Conservation (phyloP, 1,140 invertebrate genomes). For the Drosophila guanche region DNA sequence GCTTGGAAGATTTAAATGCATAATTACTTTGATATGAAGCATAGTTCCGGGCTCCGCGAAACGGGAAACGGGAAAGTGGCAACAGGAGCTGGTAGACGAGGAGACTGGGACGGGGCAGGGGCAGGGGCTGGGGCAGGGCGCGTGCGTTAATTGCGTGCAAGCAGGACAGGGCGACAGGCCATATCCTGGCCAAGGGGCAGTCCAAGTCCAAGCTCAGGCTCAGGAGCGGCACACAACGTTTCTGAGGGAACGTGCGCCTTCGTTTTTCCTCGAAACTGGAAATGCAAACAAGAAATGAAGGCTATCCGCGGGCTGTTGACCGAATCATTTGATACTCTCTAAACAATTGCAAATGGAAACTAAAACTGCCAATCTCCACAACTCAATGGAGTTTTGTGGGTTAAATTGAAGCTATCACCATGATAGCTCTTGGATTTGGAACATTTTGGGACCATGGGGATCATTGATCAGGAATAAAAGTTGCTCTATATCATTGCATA, state of each 20-base stretch:
- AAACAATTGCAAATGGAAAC: too few species aligned
- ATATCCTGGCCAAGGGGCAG: conserved; percentile 51
- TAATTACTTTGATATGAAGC: conserved; percentile 80
- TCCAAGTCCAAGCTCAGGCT: neutral
- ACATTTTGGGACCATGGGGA: too few species aligned
- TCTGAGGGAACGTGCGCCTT: conserved; percentile 12
- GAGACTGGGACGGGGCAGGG: too few species aligned
- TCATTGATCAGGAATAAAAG: too few species aligned
- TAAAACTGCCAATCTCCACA: too few species aligned
- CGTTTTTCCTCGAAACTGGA: conserved; percentile 71
- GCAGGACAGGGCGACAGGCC: conserved; percentile 34
- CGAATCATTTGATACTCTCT: too few species aligned
- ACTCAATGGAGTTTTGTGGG: neutral
- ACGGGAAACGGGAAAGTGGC: conserved; percentile 22
- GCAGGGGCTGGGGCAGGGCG: conserved; percentile 21
- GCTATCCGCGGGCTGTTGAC: too few species aligned
- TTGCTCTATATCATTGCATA: too few species aligned
- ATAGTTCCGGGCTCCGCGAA: conserved; percentile 69
- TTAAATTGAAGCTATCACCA: too few species aligned
- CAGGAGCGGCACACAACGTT: too few species aligned
- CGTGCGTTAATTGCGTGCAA: conserved; percentile 68
- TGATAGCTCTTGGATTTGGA: too few species aligned
- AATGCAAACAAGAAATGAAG: conserved; percentile 60
- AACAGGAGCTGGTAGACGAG: neutral
- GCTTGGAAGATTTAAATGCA: conserved; percentile 79